A percentile compares a stretch with the other conserved stretches of the same genome.
phyloP scores from a whole-genome alignment of 2,888 invertebrate genomes.

The Chloromyia formosa region DNA sequence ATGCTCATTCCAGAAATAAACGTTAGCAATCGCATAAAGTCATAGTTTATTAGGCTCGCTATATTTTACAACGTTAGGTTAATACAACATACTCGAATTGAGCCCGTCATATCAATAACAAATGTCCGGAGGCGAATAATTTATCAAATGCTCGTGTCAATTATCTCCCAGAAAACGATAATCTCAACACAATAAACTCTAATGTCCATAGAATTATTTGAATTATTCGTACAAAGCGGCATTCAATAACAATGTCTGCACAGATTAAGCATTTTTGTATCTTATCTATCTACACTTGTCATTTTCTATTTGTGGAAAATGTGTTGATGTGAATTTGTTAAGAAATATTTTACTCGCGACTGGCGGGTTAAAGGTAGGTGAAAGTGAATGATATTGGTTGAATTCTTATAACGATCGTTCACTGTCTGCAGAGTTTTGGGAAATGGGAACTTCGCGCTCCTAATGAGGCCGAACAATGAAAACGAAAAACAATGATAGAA shows the following conservation, averaged over 20 bases:
- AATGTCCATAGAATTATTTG: background rate
- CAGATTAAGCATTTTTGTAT: background rate
- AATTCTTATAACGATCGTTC: background rate
- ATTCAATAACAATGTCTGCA: background rate
- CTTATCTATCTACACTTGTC: background rate
- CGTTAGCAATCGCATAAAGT: conserved; percentile 27
- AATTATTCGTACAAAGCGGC: background rate
- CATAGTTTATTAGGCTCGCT: conserved; percentile 39
- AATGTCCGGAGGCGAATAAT: background rate
- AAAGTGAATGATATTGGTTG: background rate
- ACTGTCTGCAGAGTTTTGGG: background rate
- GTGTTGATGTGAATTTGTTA: background rate
- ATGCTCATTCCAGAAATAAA: conserved; percentile 5
- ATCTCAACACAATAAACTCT: background rate
- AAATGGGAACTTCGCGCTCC: background rate
- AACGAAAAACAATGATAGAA: background rate
- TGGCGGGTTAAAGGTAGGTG: background rate
- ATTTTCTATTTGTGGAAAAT: conserved; percentile 1
- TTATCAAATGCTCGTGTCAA: conserved; percentile 3
- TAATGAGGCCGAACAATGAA: background rate
- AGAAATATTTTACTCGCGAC: background rate
- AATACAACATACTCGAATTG: background rate
- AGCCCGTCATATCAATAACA: background rate
- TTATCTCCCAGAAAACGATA: background rate
- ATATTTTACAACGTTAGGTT: conserved; percentile 7